Conservation (phyloP, 2,888 invertebrate genomes). For the Eilema caniola region DNA sequence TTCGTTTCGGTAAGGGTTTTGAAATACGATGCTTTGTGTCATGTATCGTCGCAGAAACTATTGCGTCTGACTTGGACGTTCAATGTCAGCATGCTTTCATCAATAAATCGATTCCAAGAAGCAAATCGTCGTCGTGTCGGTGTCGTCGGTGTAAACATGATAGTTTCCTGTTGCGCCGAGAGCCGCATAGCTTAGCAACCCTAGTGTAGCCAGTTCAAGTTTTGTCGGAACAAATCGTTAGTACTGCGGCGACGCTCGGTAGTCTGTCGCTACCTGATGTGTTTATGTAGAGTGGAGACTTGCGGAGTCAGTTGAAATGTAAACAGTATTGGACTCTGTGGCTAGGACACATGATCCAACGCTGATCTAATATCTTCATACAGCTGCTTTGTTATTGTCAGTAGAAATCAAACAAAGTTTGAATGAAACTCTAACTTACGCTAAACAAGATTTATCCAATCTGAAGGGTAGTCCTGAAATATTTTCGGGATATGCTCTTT, state of each 20-base stretch:
- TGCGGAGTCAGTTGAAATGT: slow-evolving; percentile 21
- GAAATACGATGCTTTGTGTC: slow-evolving; percentile 40
- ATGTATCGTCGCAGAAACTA: slow-evolving; percentile 35
- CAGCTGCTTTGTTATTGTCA: slow-evolving; percentile 10
- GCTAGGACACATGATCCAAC: slow-evolving; percentile 16
- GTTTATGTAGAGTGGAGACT: slow-evolving; percentile 18
- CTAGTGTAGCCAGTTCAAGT: slow-evolving; percentile 27
- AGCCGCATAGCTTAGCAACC: slow-evolving; percentile 39
- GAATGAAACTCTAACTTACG: not conserved
- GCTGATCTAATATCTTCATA: slow-evolving; percentile 14
- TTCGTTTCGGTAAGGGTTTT: slow-evolving; percentile 37
- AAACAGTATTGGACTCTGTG: slow-evolving; percentile 17
- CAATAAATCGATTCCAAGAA: slow-evolving; percentile 49
- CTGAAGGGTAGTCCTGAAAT: not conserved
- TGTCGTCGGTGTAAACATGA: slow-evolving; percentile 56
- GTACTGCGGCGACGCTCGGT: slow-evolving; percentile 32
- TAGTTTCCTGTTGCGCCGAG: slow-evolving; percentile 61
- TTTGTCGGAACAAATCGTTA: slow-evolving; percentile 45
- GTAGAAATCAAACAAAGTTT: not conserved
- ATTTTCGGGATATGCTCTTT: not conserved
- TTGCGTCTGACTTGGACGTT: slow-evolving; percentile 30
- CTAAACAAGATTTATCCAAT: not conserved
- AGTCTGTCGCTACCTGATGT: slow-evolving; percentile 11
- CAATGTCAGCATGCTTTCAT: slow-evolving; percentile 19
- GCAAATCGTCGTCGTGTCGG: slow-evolving; percentile 49